A percentile compares a stretch with the other conserved stretches of the same genome.
phyloP scores from a whole-genome alignment of 2,797 vertebrate genomes.

The Notolabrus celidotus region DNA sequence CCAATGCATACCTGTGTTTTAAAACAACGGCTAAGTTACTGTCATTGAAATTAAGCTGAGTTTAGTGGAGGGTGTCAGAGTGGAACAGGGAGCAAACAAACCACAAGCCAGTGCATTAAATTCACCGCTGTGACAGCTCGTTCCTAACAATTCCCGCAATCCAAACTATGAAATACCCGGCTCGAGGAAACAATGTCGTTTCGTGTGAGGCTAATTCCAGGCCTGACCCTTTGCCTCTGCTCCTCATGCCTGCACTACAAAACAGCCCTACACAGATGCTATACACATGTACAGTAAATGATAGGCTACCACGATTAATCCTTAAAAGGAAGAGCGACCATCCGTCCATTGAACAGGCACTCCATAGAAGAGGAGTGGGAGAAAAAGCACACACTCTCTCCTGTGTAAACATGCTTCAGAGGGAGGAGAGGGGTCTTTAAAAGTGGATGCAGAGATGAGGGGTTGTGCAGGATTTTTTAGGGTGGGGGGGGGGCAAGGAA shows the following conservation, averaged over 20 bases:
- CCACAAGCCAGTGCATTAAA: slow-evolving; percentile 39
- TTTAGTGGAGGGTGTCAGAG: slow-evolving; percentile 50
- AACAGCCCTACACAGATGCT: slow-evolving; percentile 69
- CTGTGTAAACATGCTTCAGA: slow-evolving; percentile 80
- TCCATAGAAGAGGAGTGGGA: slow-evolving; percentile 71
- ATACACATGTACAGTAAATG: slow-evolving; percentile 69
- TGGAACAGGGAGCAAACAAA: slow-evolving; percentile 24
- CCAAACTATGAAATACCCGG: slow-evolving; percentile 66
- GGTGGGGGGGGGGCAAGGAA: slow-evolving; percentile 35
- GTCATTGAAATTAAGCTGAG: slow-evolving; percentile 54
- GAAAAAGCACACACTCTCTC: slow-evolving; percentile 76
- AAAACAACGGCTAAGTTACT: slow-evolving; percentile 65
- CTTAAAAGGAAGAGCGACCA: slow-evolving; percentile 86
- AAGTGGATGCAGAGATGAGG: slow-evolving; percentile 48
- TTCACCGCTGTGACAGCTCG: slow-evolving; percentile 57
- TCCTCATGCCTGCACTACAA: slow-evolving; percentile 45
- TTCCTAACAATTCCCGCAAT: slow-evolving; percentile 69
- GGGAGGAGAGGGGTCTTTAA: slow-evolving; percentile 66
- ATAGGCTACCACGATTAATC: slow-evolving; percentile 77
- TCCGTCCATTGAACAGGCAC: slow-evolving; percentile 77
- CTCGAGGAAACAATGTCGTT: slow-evolving; percentile 47
- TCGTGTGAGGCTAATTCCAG: slow-evolving; percentile 52
- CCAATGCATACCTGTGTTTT: slow-evolving; percentile 63
- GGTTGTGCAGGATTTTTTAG: slow-evolving; percentile 38
- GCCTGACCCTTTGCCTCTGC: slow-evolving; percentile 48